Evolutionary conservation across 2,888 invertebrate genomes (phyloP), one percentile per base, ranked within the genome.

Genomic region (Carpatolechia fugitivella): DNA sequence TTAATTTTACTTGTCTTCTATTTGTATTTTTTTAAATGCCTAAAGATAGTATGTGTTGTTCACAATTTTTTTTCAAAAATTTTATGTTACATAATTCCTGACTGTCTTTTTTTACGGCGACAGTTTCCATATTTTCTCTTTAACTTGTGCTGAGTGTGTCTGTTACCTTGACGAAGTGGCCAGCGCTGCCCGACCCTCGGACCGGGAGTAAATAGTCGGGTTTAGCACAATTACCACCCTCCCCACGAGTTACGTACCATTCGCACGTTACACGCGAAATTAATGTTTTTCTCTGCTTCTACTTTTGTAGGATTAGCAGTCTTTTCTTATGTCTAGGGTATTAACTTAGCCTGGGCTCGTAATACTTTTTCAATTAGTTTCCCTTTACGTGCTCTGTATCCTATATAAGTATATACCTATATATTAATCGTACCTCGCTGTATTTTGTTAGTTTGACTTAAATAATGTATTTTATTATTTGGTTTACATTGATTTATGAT

Each of bases 251-350:
- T 54, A 54, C 48, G 48, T 54, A 40, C 40, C 40, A 30, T 49
- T 54, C 46, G 48, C 40, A 48, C 54, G 54, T 50, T 38, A 49
- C 46, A 50, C 29, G 50, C 33, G 48, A 49, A 52, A 54, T 36
- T 53, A 47, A 54, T 56, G 50, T 56, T 53, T 49, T 52, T 50
- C 46, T 51, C 11, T 18, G 31, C 46, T 36, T 33, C 29, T 53
- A 56, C 38, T 56, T 51, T 38, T 38, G 31, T 29, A 55, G 49
- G 56, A 60, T 65, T 58, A 54, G 29, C 52, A 48, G 61, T 54
- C 60, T 50, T 44, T 44, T 44, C 29, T 29, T 44, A 44, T 44
- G 44, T 44, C 44, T 29, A 29, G 13, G 44, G 29, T 44, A 44
- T 29, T 44, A 44, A 20, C 44, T 44, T 44, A 29, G 24, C 44